Evolutionary conservation across 2,113 vertebrate genomes (phyloP).

Genomic region (Rhynchomys soricoides): DNA sequence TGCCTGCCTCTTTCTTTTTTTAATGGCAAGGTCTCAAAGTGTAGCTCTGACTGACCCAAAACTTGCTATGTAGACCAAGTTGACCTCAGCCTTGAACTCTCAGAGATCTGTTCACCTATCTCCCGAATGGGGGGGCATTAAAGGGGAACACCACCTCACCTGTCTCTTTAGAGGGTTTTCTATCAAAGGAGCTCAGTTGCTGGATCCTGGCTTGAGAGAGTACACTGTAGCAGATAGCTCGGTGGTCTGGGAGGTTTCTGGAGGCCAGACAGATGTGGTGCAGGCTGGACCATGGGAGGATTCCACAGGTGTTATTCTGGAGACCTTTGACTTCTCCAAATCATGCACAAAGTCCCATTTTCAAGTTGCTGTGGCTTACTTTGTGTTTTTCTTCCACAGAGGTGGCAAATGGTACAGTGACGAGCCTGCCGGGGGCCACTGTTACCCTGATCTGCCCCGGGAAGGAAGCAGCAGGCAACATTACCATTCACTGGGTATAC

Average conservation of each 20-base stretch:
- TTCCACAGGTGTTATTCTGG: too few relatives aligned
- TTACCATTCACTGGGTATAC: slow-evolving; percentile 67
- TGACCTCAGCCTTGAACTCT: neutral
- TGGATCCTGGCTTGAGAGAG: neutral
- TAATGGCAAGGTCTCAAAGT: neutral
- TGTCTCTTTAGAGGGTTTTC: neutral
- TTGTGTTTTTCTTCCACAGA: neutral
- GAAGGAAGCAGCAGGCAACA: fast-evolving
- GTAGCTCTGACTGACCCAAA: neutral
- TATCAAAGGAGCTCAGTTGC: neutral
- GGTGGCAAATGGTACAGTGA: fast-evolving
- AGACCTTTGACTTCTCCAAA: neutral
- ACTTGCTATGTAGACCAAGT: neutral
- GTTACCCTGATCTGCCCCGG: slow-evolving; percentile 76
- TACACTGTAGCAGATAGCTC: neutral
- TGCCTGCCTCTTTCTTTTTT: neutral
- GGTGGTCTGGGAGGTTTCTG: neutral
- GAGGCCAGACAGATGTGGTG: neutral
- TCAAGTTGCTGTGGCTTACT: fast-evolving
- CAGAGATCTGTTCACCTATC: neutral
- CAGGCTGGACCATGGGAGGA: neutral
- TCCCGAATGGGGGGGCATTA: neutral
- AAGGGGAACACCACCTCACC: neutral
- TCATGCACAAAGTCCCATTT: neutral
- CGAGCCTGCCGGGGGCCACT: slow-evolving; percentile 52